phyloP scores from a whole-genome alignment of 2,797 vertebrate species.

The Chloroceryle inda region DNA sequence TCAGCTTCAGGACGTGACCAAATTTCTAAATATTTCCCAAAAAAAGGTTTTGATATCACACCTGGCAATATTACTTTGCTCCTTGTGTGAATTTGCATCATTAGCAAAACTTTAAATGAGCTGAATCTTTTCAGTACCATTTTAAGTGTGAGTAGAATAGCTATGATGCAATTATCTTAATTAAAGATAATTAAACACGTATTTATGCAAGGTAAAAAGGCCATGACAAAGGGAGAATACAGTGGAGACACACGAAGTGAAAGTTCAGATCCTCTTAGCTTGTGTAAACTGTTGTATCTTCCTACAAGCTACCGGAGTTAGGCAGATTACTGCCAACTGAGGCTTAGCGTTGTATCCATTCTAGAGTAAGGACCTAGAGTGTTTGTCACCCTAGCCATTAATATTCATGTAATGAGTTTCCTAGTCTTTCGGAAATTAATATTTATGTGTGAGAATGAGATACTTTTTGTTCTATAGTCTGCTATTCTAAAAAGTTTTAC shows the following conservation, averaged over 20 bases:
- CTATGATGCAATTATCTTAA: constrained; percentile 14
- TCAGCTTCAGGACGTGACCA: not conserved
- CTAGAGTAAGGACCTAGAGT: not conserved
- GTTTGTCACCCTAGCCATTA: not conserved
- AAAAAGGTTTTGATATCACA: not conserved
- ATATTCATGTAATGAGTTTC: not conserved
- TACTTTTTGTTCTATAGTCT: not conserved
- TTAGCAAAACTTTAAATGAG: not conserved
- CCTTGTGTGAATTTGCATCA: not conserved
- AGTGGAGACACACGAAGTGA: constrained; percentile 26
- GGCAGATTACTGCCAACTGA: not conserved
- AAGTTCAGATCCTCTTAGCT: constrained; percentile 33
- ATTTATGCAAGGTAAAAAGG: constrained; percentile 63
- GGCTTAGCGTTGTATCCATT: not conserved
- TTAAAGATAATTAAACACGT: constrained; percentile 49
- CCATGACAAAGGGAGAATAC: constrained; percentile 20
- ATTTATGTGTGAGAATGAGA: not conserved
- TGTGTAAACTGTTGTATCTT: not conserved
- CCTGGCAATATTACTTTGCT: not conserved
- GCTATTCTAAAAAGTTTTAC: not conserved
- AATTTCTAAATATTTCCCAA: not conserved
- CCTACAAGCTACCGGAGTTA: not conserved
- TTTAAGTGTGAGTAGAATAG: constrained; percentile 29
- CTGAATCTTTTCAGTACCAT: not conserved
- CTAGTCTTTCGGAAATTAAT: not conserved